Evolutionary conservation across 2,113 vertebrate genomes (phyloP).

Genomic region (Salminus brasiliensis): DNA sequence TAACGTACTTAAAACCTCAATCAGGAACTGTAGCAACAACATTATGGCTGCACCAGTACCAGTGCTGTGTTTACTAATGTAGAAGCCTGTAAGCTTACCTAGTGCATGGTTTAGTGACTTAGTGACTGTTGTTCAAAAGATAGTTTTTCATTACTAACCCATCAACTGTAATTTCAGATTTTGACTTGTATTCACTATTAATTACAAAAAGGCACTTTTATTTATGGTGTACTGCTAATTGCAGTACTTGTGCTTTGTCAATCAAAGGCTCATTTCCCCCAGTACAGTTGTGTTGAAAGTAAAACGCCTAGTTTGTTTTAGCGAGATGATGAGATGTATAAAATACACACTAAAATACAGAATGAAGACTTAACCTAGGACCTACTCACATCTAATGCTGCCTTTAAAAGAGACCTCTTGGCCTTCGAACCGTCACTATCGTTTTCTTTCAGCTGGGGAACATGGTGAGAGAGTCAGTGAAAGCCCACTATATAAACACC

Average conservation of each 20-base stretch:
- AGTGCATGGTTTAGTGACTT: neutral
- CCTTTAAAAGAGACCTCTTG: constrained; percentile 33
- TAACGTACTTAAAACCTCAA: constrained; percentile 39
- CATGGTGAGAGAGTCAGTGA: constrained; percentile 51
- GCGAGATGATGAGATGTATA: constrained; percentile 22
- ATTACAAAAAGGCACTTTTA: neutral
- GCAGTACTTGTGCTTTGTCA: neutral
- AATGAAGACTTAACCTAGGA: neutral
- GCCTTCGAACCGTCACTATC: constrained; percentile 18
- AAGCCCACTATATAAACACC: constrained; percentile 60
- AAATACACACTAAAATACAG: neutral
- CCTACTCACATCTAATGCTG: neutral
- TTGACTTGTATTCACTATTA: neutral
- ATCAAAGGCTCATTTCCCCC: neutral
- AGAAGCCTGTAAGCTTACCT: neutral
- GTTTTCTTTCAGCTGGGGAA: constrained; percentile 37
- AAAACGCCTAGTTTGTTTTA: neutral
- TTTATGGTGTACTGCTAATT: neutral
- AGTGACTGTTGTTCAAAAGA: neutral
- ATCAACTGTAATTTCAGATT: neutral
- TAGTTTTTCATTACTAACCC: neutral
- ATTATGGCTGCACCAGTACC: neutral
- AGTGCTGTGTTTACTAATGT: constrained; percentile 2
- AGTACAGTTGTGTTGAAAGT: neutral
- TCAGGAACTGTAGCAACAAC: constrained; percentile 19